Evolutionary conservation across 2,888 invertebrate genomes (phyloP).

Genomic region (Lottia gigantea): DNA sequence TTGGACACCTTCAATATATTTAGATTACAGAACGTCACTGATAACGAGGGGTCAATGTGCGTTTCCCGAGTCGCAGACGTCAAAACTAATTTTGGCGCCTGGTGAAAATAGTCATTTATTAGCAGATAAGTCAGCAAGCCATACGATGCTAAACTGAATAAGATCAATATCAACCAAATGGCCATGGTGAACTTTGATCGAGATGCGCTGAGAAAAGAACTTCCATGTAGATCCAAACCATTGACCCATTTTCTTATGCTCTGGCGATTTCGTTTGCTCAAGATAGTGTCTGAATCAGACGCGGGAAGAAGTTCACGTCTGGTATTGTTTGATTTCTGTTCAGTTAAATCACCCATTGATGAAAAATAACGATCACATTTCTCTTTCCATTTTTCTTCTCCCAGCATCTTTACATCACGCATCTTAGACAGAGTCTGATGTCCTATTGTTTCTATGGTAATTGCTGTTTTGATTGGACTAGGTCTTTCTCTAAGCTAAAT

Average conservation of each 20-base stretch:
- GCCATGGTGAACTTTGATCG: background rate
- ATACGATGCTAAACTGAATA: background rate
- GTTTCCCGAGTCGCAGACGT: background rate
- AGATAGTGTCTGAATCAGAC: background rate
- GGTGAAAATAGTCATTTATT: background rate
- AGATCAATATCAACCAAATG: background rate
- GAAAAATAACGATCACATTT: slow-evolving; percentile 3
- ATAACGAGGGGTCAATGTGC: background rate
- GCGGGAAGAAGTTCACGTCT: background rate
- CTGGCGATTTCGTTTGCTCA: background rate
- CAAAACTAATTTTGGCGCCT: background rate
- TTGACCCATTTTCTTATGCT: background rate
- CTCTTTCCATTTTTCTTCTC: background rate
- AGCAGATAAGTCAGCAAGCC: background rate
- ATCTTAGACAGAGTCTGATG: background rate
- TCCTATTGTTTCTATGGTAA: too few relatives aligned
- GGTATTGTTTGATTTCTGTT: slow-evolving; percentile 4
- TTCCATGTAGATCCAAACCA: background rate
- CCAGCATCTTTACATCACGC: background rate
- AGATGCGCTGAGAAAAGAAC: background rate
- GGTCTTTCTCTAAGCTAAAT: too few relatives aligned
- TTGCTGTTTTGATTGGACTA: too few relatives aligned
- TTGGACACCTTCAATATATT: background rate
- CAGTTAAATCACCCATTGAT: background rate
- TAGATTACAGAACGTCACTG: slow-evolving; percentile 3